Evolutionary conservation across 2,797 vertebrate genomes (phyloP), one percentile per base, ranked within the genome.

Genomic region (Hoplostethus mediterraneus): DNA sequence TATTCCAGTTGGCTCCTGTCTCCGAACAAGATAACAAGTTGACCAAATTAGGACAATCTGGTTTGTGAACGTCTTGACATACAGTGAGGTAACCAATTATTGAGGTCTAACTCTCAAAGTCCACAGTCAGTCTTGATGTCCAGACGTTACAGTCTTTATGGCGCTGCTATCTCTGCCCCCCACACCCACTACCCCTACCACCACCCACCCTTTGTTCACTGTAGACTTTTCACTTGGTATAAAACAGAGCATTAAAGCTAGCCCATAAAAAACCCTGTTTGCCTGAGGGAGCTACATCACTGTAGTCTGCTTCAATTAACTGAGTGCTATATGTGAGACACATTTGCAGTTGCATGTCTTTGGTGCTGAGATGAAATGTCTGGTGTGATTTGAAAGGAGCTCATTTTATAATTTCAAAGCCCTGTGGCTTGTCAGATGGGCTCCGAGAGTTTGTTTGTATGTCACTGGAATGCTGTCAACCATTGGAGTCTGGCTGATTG

Each of bases 371-470:
- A 83, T 73, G 33, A 63, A 82, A 70, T 68, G 68, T 75, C 66
- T 75, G 75, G 67, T 80, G 70, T 63, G 56, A 51, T 85, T 76
- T 66, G 73, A 78, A 80, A 80, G 56, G 6, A 31, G 51, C 74
- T 77, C 47, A 33, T 81, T 82, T 84, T 71, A 79, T 68, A 71
- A 76, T 81, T 77, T 68, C 8, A 75, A 82, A 80, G 55, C 51
- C 45, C 59, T 59, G 64, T 69, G 78, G 68, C 67, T 73, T 71
- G 52, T 70, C 40, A 68, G 60, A 90, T 64, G 42, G 72, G 53
- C 61, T 79, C 71, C 54, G 51, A 71, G 63, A 69, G 77, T 82
- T 84, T 82, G 72, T 80, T 53, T 82, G 57, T 40, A 17, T 30
- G 68, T 71, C 38, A 49, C 60, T 73, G 40, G 52, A 77, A 79